phyloP scores from a whole-genome alignment of 1,140 invertebrate species.

The Microplitis mediator region DNA sequence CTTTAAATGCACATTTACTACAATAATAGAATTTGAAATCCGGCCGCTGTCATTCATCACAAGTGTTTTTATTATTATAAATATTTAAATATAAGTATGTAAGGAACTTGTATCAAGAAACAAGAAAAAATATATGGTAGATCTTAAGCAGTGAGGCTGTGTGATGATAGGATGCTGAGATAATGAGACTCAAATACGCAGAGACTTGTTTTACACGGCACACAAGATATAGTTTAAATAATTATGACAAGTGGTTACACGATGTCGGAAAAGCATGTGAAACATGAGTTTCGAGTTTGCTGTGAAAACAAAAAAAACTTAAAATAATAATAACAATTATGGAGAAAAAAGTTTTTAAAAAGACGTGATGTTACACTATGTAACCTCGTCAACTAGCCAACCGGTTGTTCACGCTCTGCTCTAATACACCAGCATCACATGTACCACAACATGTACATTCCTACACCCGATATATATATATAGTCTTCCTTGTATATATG shows the following conservation, averaged over 20 bases:
- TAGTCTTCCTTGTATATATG: neutral
- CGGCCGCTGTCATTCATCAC: too few relatives aligned
- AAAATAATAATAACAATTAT: neutral
- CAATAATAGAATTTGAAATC: too few relatives aligned
- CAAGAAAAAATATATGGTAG: too few relatives aligned
- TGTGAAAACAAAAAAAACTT: neutral
- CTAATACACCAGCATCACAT: conserved; percentile 16
- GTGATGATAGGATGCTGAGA: neutral
- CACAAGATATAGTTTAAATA: neutral
- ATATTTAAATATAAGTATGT: too few relatives aligned
- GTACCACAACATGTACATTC: neutral
- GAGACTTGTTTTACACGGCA: neutral
- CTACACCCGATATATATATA: neutral
- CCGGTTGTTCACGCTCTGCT: conserved; percentile 30
- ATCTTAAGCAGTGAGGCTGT: too few relatives aligned
- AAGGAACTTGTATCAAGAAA: too few relatives aligned
- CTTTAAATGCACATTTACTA: too few relatives aligned
- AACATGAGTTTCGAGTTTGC: conserved; percentile 6
- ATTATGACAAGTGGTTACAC: neutral
- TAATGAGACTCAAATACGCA: neutral
- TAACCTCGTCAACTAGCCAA: conserved; percentile 17
- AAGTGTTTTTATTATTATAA: too few relatives aligned
- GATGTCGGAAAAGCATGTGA: conserved; percentile 13
- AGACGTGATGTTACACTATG: neutral
- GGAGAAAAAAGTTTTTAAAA: neutral